These are phyloP conservation scores for Calephelis virginiensis DNA, from an alignment of 1,140 invertebrate species.

Conservation along the genomic window DNA sequence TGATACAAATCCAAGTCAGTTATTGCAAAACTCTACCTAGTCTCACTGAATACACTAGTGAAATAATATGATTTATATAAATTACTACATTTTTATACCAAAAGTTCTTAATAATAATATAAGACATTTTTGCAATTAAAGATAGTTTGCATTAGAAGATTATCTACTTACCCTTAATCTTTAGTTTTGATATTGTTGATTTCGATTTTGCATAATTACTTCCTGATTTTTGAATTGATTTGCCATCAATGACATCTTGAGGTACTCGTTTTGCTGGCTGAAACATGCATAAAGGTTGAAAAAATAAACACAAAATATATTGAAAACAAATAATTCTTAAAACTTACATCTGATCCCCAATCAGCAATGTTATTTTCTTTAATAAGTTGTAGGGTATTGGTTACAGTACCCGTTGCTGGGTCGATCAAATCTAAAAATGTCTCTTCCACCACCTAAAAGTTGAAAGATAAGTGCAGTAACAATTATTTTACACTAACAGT, in stretches of 20 bases:
- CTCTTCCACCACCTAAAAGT: conserved; percentile 76
- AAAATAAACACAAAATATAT: not conserved
- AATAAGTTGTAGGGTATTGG: conserved; percentile 82
- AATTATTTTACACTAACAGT: no score
- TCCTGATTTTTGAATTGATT: conserved; percentile 80
- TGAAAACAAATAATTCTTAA: not conserved
- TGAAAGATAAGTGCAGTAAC: not conserved
- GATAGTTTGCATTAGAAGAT: no score
- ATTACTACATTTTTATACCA: no score
- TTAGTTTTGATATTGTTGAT: conserved; percentile 85
- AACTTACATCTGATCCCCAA: conserved; percentile 89
- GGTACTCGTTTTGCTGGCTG: conserved; percentile 80
- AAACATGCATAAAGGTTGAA: conserved; percentile 8
- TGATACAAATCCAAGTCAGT: no score
- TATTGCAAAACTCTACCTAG: no score
- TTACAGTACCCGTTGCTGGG: conserved; percentile 74
- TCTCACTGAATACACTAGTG: no score
- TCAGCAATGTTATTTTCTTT: conserved; percentile 86
- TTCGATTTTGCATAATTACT: conserved; percentile 83
- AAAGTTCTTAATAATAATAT: no score
- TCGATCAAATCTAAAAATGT: conserved; percentile 86
- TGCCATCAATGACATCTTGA: conserved; percentile 76
- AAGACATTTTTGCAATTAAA: no score
- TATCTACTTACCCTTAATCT: conserved; percentile 84
- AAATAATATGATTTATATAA: no score